Evolutionary conservation across 2,113 vertebrate genomes (phyloP).

Genomic region (Okapia johnstoni): DNA sequence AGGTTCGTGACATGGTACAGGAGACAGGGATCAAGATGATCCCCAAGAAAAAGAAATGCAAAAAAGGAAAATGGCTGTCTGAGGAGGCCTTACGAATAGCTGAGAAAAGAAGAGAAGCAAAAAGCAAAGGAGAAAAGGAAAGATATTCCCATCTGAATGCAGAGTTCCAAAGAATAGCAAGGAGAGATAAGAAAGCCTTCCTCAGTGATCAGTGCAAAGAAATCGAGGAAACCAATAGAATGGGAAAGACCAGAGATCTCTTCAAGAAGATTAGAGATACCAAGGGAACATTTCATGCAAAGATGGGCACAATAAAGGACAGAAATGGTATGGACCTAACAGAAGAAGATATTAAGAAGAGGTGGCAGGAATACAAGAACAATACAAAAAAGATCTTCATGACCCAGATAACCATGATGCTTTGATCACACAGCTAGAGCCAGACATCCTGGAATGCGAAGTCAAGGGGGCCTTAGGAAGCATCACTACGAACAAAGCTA

Average conservation of each 20-base stretch:
- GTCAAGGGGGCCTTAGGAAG: not conserved
- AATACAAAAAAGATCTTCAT: not conserved
- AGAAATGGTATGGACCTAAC: accelerated
- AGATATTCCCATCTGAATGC: not conserved
- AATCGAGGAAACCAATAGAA: not conserved
- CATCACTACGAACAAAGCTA: not conserved
- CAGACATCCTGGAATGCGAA: not conserved
- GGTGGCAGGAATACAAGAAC: not conserved
- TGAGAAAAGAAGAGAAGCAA: not conserved
- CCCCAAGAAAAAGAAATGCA: not conserved
- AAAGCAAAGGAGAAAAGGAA: not conserved
- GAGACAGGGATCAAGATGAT: not conserved
- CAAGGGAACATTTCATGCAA: not conserved
- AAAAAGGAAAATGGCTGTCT: not conserved
- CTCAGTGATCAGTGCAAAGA: not conserved
- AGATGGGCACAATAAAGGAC: not conserved
- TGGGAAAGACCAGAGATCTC: not conserved
- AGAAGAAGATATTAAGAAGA: not conserved
- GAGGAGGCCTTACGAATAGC: not conserved
- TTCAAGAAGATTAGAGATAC: not conserved
- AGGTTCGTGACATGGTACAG: not conserved
- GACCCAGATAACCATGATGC: not conserved
- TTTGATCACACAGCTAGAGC: not conserved
- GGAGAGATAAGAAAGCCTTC: not conserved
- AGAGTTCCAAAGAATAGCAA: not conserved